Base-by-base conservation (phyloP, 1,140 invertebrate genomes). In the Arion vulgaris region DNA sequence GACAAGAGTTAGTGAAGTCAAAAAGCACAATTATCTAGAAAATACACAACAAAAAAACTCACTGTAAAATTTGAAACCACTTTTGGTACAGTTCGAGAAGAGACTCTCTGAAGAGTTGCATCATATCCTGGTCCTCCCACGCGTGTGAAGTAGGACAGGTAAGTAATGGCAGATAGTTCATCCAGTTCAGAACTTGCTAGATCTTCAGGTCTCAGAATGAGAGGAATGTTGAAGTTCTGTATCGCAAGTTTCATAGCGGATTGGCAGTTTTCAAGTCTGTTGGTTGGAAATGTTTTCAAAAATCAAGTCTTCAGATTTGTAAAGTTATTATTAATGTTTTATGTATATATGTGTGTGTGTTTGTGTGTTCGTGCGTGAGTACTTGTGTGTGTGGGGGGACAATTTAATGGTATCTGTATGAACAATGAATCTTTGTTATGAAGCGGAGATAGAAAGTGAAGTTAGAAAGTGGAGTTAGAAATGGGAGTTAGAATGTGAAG, bases 111-210 rank as follows among this genome's bases (percentile, higher is more conserved):
- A 81, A 99, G 93, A 0, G 98, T 98, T 13, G 98, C 95, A 88
- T 95, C 95, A 91, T 98, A 98, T 26, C 98, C 98, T 0, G 98
- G 96, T 13, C 97, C 97, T 79, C 96, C 96, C 77, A 97, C 96
- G 89, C 98, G 98, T 96, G 99, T 98, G 91, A 99, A 99, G 93
- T 99, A 99, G 0, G 97, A 98, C 26, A 99, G 93, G 93, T 99
- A 99, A 15, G 98, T 99, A 96, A 99, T 98, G 69, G 97, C 97
- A 19, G 97, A 99, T 9, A 98, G 93, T 91, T 99, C 98, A 89
- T 99, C 98, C 84, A 99, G 92, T 94, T 98, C 97, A 0, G 97
- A 96, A 15, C 97, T 98, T 0, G 97, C 96, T 85, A 99, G 93
- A 92, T 99, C 98, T 91, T 99, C 97, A 0, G 98, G 97, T 86